phyloP scores from a whole-genome alignment of 2,113 vertebrate genomes.

The Paracanthobrama guichenoti region DNA sequence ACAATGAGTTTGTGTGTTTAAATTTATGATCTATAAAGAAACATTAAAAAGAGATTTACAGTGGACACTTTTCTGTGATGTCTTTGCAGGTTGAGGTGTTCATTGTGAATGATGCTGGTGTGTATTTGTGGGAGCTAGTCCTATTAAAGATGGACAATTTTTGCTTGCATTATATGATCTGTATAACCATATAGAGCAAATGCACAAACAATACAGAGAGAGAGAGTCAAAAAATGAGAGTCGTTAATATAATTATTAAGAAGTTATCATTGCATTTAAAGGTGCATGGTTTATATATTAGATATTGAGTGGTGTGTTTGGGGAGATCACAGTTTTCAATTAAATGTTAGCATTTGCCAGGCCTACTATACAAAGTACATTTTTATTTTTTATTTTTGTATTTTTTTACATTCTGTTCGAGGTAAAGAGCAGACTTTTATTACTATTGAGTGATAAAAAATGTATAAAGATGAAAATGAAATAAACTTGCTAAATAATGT shows the following conservation, averaged over 20 bases:
- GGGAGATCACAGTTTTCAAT: background rate
- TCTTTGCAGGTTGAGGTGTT: slow-evolving; percentile 35
- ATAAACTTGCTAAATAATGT: background rate
- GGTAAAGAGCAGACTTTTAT: background rate
- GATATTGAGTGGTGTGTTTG: background rate
- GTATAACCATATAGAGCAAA: background rate
- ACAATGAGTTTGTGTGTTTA: background rate
- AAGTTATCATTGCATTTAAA: background rate
- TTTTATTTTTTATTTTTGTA: background rate
- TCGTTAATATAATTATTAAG: background rate
- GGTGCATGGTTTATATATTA: background rate
- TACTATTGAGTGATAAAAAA: background rate
- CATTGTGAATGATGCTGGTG: background rate
- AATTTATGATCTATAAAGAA: background rate
- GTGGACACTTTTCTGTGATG: background rate
- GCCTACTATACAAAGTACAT: background rate
- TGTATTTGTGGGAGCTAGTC: background rate
- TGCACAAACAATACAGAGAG: background rate
- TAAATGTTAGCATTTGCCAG: background rate
- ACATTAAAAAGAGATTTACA: slow-evolving; percentile 24
- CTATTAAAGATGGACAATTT: slow-evolving; percentile 6
- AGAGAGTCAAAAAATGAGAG: background rate
- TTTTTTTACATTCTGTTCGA: background rate
- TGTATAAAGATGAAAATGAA: slow-evolving; percentile 27
- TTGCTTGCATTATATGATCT: background rate